Evolutionary conservation across 2,888 invertebrate species (phyloP), one percentile per base, ranked within the genome.

Genomic region (Lagria hirta): DNA sequence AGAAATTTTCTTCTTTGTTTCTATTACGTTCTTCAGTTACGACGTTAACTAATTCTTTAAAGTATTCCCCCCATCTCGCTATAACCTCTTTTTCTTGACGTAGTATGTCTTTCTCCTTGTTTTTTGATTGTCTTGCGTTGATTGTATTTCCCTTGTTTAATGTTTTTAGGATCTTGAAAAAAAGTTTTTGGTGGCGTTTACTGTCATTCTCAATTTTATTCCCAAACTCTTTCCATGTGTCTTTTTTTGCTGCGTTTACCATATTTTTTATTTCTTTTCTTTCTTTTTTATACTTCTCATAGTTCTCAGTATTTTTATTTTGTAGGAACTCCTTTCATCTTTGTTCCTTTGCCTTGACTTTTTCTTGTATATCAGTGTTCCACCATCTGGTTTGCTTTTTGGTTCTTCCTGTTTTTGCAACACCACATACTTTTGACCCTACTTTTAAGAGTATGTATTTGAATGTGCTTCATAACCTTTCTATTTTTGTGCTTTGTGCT

Each of bases 341-440:
- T 10, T n/a, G n/a, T n/a, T n/a, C n/a, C n/a, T n/a, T n/a, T n/a
- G n/a, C n/a, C n/a, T n/a, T n/a, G n/a, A n/a, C n/a, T 12, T 8
- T 28, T 30, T 37, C 18, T 15, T 29, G 27, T 6, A 3, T 12
- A n/a, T 10, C 18, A 16, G 13, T 6, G 13, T 29, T 5, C 28
- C 28, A 37, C 37, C 37, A 37, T 7, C 7, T 17, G 6, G 37
- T 37, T 30, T 29, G 16, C 28, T 37, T 37, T 26, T 18, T 32
- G 8, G 3, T 18, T 4, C 11, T 18, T 3, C 2, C 18, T 10
- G 16, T 27, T 7, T 12, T 29, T 8, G 37, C 7, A 4, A 7
- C 13, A 17, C 17, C 28, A 17, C 37, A 37, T 29, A 17, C 18
- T 12, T 37, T 20, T 16, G 10, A 3, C 17, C 17, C 37, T 29